These are phyloP conservation scores for Ivindomyrus marchei DNA, from an alignment of 2,113 vertebrate genomes.

Conservation along the genomic window DNA sequence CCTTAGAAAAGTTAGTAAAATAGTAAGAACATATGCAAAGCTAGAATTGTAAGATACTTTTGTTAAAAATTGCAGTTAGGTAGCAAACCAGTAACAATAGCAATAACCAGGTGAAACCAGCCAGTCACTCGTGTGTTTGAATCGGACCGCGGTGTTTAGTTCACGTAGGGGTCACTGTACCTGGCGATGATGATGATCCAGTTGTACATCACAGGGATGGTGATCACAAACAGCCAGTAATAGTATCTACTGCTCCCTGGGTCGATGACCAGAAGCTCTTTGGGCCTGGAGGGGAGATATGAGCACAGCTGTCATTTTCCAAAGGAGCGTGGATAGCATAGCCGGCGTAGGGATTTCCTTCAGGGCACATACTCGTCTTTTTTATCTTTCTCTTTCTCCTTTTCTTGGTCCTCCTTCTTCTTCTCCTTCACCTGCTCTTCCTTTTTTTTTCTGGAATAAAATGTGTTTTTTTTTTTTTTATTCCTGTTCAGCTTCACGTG, in stretches of 20 bases:
- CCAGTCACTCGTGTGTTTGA: neutral
- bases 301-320: neutral
- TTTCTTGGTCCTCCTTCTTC: conserved; percentile 51
- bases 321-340: neutral
- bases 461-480: conserved; percentile 27
- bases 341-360: too few relatives aligned
- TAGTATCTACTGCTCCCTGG: conserved; percentile 84
- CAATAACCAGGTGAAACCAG: neutral
- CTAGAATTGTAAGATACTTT: neutral
- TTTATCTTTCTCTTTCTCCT: conserved; percentile 46
- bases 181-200: conserved; percentile 93
- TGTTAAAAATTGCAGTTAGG: neutral
- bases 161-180: conserved; percentile 44
- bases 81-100: neutral
- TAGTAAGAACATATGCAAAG: neutral
- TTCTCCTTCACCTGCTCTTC: conserved; percentile 35
- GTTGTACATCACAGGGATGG: conserved; percentile 95
- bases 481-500: conserved; percentile 47
- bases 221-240: conserved; percentile 89
- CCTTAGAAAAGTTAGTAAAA: neutral
- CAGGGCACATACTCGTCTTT: conserved; percentile 45
- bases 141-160: neutral
- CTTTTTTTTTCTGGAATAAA: conserved; percentile 11
- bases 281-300: conserved; percentile 54
- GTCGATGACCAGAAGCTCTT: conserved; percentile 77